These are phyloP conservation scores for Oligia latruncula DNA, from an alignment of 2,888 invertebrate species.

Conservation along the genomic window DNA sequence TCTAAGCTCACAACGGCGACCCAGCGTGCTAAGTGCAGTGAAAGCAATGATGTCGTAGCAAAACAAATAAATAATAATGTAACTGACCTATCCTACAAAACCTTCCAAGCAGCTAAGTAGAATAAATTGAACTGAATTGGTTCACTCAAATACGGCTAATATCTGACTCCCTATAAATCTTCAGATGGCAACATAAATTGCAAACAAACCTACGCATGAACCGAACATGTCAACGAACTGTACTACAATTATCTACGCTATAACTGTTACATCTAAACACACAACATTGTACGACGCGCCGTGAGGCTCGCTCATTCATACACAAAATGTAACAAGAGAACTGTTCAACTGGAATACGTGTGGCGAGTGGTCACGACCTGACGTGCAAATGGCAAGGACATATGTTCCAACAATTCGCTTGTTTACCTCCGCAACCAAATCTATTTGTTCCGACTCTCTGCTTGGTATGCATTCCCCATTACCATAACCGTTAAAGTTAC, in stretches of 20 bases:
- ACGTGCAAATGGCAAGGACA: conserved; percentile 38
- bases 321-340: conserved; percentile 47
- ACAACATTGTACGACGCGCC: conserved; percentile 5
- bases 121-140: conserved; percentile 57
- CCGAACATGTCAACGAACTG: conserved; percentile 59
- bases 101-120: conserved; percentile 47
- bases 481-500: conserved; percentile 34
- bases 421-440: conserved; percentile 33
- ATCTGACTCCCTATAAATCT: conserved; percentile 28
- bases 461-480: conserved; percentile 42
- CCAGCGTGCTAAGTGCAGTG: neutral
- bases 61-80: conserved; percentile 35
- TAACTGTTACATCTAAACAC: conserved; percentile 42
- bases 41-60: neutral
- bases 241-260: conserved; percentile 55
- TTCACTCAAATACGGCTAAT: conserved; percentile 50
- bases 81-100: conserved; percentile 51
- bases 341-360: conserved; percentile 36
- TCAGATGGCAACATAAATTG: conserved; percentile 25
- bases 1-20: neutral
- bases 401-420: conserved; percentile 24
- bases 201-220: conserved; percentile 34
- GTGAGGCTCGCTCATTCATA: conserved; percentile 49
- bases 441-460: conserved; percentile 28
- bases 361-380: conserved; percentile 27